Percentiles rank a stretch among this genome's conserved stretches.
phyloP scores from a whole-genome alignment of 2,888 invertebrate species.

The Mesopsocus fuscifrons region DNA sequence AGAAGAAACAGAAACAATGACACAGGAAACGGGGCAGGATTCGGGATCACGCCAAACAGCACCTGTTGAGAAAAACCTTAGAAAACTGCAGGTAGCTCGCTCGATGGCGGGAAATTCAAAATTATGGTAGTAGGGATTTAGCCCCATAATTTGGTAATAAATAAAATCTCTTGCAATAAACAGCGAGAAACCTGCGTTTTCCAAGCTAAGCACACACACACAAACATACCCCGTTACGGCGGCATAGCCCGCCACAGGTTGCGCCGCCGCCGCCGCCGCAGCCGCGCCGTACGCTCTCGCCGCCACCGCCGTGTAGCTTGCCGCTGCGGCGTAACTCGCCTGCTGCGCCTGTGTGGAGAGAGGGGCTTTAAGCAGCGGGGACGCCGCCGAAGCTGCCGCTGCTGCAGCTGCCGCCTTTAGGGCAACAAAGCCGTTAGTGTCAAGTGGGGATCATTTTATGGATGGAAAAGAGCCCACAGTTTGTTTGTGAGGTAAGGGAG shows the following conservation, averaged over 20 bases:
- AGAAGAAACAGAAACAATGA: too few species aligned
- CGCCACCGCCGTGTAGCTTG: slow-evolving; percentile 70
- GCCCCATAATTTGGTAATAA: too few species aligned
- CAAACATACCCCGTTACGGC: slow-evolving; percentile 40
- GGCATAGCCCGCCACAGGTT: slow-evolving; percentile 53
- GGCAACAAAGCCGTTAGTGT: slow-evolving; percentile 21
- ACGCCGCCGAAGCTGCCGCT: slow-evolving; percentile 54
- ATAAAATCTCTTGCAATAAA: too few species aligned
- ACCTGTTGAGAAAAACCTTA: too few species aligned
- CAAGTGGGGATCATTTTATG: background rate
- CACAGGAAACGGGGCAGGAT: too few species aligned
- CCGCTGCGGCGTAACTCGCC: slow-evolving; percentile 73
- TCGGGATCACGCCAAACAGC: too few species aligned
- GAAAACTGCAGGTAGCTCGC: too few species aligned
- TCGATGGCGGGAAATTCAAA: too few species aligned
- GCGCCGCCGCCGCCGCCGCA: slow-evolving; percentile 49
- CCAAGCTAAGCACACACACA: too few species aligned
- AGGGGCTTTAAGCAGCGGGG: slow-evolving; percentile 65
- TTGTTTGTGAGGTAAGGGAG: too few species aligned
- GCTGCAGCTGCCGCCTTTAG: slow-evolving; percentile 38
- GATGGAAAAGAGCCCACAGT: slow-evolving; percentile 6
- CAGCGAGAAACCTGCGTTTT: too few species aligned
- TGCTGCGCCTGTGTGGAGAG: slow-evolving; percentile 45
- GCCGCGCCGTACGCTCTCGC: slow-evolving; percentile 63
- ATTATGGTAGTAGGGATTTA: too few species aligned